Evolutionary conservation across 1,140 invertebrate genomes (phyloP).

Genomic region (Atta texana): DNA sequence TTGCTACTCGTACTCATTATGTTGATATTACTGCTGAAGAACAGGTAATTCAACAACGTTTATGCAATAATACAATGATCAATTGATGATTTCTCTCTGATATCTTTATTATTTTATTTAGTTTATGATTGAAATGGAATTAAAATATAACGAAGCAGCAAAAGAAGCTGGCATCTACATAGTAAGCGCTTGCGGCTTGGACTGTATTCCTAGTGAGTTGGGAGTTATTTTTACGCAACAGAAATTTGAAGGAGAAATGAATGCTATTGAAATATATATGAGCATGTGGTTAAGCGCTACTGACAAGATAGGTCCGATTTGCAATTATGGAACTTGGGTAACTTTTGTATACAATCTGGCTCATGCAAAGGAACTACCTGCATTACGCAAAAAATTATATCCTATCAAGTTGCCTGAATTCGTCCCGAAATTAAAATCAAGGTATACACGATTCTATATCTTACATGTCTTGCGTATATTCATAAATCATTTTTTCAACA

Average conservation of each 20-base stretch:
- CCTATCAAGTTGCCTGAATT: constrained; percentile 89
- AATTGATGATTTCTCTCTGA: neutral
- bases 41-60: constrained; percentile 87
- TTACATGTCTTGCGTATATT: too few species aligned
- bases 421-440: constrained; percentile 87
- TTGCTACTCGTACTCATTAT: constrained; percentile 93
- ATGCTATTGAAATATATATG: constrained; percentile 92
- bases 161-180: constrained; percentile 93
- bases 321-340: constrained; percentile 94
- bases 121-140: constrained; percentile 95
- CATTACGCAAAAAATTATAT: constrained; percentile 89
- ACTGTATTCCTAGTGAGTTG: constrained; percentile 95
- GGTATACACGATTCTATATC: constrained; percentile 75
- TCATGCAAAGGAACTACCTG: constrained; percentile 88
- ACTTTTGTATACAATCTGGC: constrained; percentile 92
- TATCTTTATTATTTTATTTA: constrained; percentile 80
- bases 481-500: constrained; percentile 27
- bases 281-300: constrained; percentile 72
- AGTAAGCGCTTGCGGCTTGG: constrained; percentile 96
- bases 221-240: constrained; percentile 92
- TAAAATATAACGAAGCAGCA: constrained; percentile 93
- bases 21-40: constrained; percentile 97
- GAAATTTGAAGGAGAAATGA: constrained; percentile 90
- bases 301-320: constrained; percentile 79
- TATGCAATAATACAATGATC: neutral